Evolutionary conservation across 2,797 vertebrate species (phyloP).

Genomic region (Chromobotia macracanthus): DNA sequence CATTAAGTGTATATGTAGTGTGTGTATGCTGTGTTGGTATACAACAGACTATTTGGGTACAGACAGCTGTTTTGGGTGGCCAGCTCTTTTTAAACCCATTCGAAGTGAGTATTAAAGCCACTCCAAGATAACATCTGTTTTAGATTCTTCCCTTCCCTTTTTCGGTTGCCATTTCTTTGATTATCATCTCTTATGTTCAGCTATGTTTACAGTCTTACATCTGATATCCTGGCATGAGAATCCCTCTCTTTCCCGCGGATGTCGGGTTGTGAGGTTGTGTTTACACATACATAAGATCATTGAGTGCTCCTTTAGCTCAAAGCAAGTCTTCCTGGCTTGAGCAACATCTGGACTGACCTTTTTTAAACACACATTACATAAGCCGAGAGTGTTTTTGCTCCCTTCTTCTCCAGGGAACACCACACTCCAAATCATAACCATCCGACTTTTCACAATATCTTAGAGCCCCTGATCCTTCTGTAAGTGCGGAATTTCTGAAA

Average conservation of each 20-base stretch:
- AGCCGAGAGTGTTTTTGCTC: conserved; percentile 45
- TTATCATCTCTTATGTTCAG: conserved; percentile 16
- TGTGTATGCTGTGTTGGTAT: too few species aligned
- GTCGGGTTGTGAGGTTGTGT: conserved; percentile 54
- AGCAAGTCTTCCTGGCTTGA: conserved; percentile 33
- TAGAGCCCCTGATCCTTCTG: conserved; percentile 3
- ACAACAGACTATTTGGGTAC: too few species aligned
- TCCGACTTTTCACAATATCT: conserved; percentile 34
- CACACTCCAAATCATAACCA: conserved; percentile 41
- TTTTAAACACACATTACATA: conserved; percentile 50
- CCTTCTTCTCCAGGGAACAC: conserved; percentile 35
- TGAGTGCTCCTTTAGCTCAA: conserved; percentile 31
- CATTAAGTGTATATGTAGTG: too few species aligned
- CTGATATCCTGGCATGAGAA: conserved; percentile 49
- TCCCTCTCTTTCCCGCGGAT: conserved; percentile 58
- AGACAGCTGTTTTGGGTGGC: neutral
- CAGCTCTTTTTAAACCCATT: neutral
- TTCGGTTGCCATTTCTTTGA: conserved; percentile 26
- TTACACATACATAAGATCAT: conserved; percentile 46
- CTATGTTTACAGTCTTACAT: conserved; percentile 50
- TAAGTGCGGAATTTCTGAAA: neutral
- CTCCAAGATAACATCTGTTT: neutral
- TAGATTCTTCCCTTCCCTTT: neutral
- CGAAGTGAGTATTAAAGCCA: too few species aligned
- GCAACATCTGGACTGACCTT: conserved; percentile 47